Base-by-base conservation (phyloP, 2,888 invertebrate genomes). In the Hypomecis punctinalis region DNA sequence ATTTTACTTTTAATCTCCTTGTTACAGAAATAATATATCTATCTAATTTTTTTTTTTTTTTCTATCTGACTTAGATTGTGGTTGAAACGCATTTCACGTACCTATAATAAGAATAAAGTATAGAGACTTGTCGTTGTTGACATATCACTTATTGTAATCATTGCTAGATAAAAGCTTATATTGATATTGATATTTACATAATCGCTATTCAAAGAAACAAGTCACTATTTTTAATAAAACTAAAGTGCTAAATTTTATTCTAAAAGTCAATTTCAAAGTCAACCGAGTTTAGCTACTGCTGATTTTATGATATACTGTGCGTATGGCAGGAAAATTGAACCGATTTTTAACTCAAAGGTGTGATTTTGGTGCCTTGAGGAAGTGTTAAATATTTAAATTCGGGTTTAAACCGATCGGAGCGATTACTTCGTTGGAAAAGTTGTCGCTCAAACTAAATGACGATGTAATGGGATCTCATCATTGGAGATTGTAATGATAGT, bases 331-430 rank as follows among this genome's bases (percentile, higher is more conserved):
- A 83, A 85, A 88, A 85, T 79, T 83, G 86, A 85, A 83, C 84
- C 84, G 88, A 90, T 88, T 89, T 82, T 79, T 84, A 83, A 84
- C 81, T 85, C 82, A 84, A 90, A 90, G 89, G 90, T 91, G 90
- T 91, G 90, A 91, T 90, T 90, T 91, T 76, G 80, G 78, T 77
- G 75, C 76, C 81, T 78, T 79, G 80, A 82, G 83, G 83, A 86
- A 86, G 90, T 90, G 91, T 88, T 86, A 89, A 85, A 85, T 87
- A 88, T 87, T 85, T 81, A 80, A 84, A 88, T 85, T 85, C 82
- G 83, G 61, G 77, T 78, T 79, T 77, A 74, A 74, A 78, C 69
- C 75, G 76, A 81, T 84, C 80, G 77, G 73, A 73, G 74, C 61
- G 72, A 77, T 78, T 80, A 81, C 82, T 84, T 83, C 77, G 75